Evolutionary conservation across 2,113 vertebrate species (phyloP).

Genomic region (Oceanites oceanicus): DNA sequence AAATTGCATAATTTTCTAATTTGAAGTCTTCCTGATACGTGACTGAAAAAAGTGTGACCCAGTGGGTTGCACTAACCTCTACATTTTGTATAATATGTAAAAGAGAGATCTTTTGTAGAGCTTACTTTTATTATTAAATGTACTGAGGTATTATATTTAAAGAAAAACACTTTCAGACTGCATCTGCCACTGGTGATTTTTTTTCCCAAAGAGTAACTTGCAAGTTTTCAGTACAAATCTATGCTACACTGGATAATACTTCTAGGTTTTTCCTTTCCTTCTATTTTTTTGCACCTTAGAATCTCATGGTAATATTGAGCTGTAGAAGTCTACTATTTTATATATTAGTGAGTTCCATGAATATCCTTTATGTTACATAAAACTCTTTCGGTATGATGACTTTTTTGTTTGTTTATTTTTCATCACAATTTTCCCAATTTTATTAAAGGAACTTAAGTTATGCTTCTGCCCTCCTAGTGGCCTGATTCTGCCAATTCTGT

Average conservation of each 20-base stretch:
- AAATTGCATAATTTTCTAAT: slow-evolving; percentile 80
- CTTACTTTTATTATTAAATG: slow-evolving; percentile 86
- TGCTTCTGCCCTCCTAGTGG: slow-evolving; percentile 29
- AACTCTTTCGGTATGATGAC: slow-evolving; percentile 34
- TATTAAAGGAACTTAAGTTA: neutral
- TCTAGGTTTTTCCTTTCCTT: neutral
- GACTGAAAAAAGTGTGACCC: slow-evolving; percentile 79
- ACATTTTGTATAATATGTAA: slow-evolving; percentile 87
- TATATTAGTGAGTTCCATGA: slow-evolving; percentile 64
- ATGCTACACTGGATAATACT: slow-evolving; percentile 82
- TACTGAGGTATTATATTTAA: slow-evolving; percentile 80
- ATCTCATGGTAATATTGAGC: slow-evolving; percentile 66
- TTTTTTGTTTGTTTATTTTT: slow-evolving; percentile 5
- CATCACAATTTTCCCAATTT: neutral
- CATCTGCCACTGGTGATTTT: slow-evolving; percentile 74
- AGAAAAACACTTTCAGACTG: slow-evolving; percentile 73
- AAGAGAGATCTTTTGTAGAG: slow-evolving; percentile 86
- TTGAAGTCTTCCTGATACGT: slow-evolving; percentile 89
- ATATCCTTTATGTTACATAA: slow-evolving; percentile 43
- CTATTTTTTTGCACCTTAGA: slow-evolving; percentile 68
- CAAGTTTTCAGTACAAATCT: slow-evolving; percentile 79
- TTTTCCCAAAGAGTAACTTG: slow-evolving; percentile 77
- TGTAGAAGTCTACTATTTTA: slow-evolving; percentile 71
- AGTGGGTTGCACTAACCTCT: slow-evolving; percentile 78
- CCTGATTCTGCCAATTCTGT: slow-evolving; percentile 20